Evolutionary conservation across 2,113 vertebrate species (phyloP).

Genomic region (Osmerus mordax): DNA sequence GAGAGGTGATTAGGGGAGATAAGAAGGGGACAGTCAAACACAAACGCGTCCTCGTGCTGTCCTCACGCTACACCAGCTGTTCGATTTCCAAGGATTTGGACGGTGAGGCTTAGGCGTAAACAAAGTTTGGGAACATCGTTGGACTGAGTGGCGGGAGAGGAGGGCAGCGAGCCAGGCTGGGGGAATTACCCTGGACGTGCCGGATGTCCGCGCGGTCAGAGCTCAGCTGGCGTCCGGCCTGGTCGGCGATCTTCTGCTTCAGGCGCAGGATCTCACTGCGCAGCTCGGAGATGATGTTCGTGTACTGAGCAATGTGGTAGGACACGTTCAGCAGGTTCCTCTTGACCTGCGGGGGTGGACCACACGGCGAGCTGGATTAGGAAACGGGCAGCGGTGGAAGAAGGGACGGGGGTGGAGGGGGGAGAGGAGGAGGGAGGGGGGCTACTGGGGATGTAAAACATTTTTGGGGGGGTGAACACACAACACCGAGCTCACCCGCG

Average conservation of each 20-base stretch:
- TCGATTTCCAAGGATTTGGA: too few relatives aligned
- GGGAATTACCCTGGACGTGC: constrained; percentile 76
- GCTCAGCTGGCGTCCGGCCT: constrained; percentile 61
- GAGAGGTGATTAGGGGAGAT: not conserved
- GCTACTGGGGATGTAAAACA: too few relatives aligned
- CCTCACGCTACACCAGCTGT: too few relatives aligned
- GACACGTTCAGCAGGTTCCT: constrained; percentile 84
- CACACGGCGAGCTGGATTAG: too few relatives aligned
- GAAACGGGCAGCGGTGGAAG: not conserved
- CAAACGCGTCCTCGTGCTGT: not conserved
- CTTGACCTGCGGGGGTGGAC: constrained; percentile 73
- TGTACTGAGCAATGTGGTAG: constrained; percentile 88
- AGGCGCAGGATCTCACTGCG: constrained; percentile 81
- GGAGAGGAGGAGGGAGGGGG: not conserved
- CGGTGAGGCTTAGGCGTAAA: too few relatives aligned
- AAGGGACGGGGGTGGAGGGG: not conserved
- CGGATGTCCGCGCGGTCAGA: constrained; percentile 71
- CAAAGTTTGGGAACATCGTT: too few relatives aligned
- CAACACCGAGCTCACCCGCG: constrained; percentile 70
- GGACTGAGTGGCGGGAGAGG: too few relatives aligned
- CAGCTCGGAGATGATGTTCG: constrained; percentile 84
- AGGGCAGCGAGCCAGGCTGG: not conserved
- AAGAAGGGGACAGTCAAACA: not conserved
- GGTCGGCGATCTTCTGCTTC: constrained; percentile 79
- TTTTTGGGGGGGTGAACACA: not conserved